These are phyloP conservation scores for Drosophila subpulchrella DNA, from an alignment of 1,140 invertebrate species.

Conservation along the genomic window DNA sequence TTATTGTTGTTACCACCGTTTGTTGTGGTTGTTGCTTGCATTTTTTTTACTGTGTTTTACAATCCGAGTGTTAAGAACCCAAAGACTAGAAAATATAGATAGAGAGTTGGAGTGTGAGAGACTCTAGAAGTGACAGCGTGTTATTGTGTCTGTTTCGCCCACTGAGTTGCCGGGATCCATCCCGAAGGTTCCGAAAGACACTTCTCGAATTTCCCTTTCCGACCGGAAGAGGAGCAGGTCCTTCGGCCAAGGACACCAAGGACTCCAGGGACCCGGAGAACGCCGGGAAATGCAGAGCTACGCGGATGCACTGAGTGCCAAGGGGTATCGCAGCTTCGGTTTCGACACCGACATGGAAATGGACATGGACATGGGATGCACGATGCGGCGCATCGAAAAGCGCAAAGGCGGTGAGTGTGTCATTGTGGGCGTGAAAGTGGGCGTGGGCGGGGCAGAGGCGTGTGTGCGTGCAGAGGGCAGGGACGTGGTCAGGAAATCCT, in stretches of 20 bases:
- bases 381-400: constrained; percentile 70
- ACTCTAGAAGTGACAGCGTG: constrained; percentile 1
- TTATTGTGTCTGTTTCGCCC: background rate
- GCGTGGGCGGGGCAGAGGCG: background rate
- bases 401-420: constrained; percentile 75
- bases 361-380: constrained; percentile 73
- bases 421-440: background rate
- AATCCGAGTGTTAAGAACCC: constrained; percentile 11
- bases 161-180: background rate
- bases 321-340: constrained; percentile 80
- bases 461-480: background rate
- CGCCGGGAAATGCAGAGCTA: constrained; percentile 73
- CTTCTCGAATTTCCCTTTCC: background rate
- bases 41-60: constrained; percentile 26
- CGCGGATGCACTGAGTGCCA: constrained; percentile 75
- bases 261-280: background rate
- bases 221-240: background rate
- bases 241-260: constrained; percentile 1
- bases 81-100: background rate
- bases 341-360: constrained; percentile 84
- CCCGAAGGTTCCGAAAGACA: constrained; percentile 15
- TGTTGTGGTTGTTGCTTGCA: constrained; percentile 39
- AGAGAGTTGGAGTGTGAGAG: background rate
- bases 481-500: background rate
- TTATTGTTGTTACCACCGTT: constrained; percentile 50